Evolutionary conservation across 2,113 vertebrate species (phyloP), one percentile per base, ranked within the genome.

Genomic region (Motacilla tschutschensis): DNA sequence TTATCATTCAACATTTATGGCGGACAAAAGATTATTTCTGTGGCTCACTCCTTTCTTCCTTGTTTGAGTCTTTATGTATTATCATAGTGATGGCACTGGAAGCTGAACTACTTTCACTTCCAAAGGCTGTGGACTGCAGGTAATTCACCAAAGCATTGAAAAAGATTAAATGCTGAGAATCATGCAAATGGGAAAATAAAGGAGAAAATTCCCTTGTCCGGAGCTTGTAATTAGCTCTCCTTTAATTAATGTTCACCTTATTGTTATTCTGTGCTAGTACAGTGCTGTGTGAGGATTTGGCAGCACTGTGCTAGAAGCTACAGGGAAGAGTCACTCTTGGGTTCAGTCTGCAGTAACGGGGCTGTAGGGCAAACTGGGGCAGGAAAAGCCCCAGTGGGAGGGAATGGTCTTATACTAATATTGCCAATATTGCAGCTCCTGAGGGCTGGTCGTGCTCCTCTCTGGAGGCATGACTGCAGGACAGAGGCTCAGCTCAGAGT

Each of bases 201-300:
- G 24, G 6, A 38, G 13, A 60, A 48, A 18, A 54, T 4, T 5
- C 6, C 8, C 15, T 54, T 8, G 8, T 43, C 12, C 0, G 2
- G n/a, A 48, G 20, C 8, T 51, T 38, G 6, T 38, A 53, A 54
- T 77, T 53, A 69, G 5, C 17, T 69, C 21, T 93, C 11, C 38
- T 79, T 79, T 44, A 38, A 28, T 5, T 29, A 47, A 16, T n/a
- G 13, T 10, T 87, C 25, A 44, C 25, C 10, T 43, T 63, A 29
- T 18, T 12, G 8, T 24, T 64, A 21, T 8, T 73, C 41, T 60
- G 31, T 40, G 65, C 12, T 29, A 20, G 35, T 11, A 20, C 9
- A n/a, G 12, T 33, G 14, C 21, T 79, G 55, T 67, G 35, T 1
- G 9, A 43, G 58, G 26, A 3, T 53, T 55, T 71, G 79, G 33